phyloP scores from a whole-genome alignment of 1,140 invertebrate species.

The Philotrypesis tridentata region DNA sequence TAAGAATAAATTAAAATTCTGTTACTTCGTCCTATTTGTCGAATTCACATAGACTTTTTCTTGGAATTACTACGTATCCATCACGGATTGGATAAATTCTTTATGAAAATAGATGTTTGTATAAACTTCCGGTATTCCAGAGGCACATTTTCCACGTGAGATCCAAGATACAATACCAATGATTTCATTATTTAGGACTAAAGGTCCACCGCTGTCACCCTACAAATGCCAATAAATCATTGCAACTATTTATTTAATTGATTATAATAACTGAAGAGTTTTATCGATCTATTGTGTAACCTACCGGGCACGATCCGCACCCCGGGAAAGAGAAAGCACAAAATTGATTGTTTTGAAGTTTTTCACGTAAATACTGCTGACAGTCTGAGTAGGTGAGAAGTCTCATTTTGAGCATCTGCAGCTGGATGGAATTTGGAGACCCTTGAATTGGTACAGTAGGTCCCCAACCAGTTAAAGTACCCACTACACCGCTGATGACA shows the following conservation, averaged over 20 bases:
- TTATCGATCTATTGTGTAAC: neutral
- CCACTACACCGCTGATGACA: neutral
- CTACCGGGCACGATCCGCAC: neutral
- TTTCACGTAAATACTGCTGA: neutral
- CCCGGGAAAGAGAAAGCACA: neutral
- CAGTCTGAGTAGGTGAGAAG: neutral
- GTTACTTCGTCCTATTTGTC: no score
- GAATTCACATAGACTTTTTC: no score
- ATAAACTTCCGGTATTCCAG: neutral
- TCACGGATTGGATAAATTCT: neutral
- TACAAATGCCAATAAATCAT: neutral
- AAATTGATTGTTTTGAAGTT: neutral
- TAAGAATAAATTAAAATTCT: no score
- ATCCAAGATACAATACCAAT: slow-evolving; percentile 19
- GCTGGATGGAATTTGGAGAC: neutral
- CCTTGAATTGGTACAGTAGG: neutral
- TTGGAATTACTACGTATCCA: no score
- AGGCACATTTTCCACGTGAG: neutral
- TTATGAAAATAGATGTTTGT: neutral
- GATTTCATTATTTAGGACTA: neutral
- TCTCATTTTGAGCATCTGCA: slow-evolving; percentile 9
- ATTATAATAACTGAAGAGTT: no score
- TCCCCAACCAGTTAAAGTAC: neutral
- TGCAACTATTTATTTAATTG: no score
- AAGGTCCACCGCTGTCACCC: slow-evolving; percentile 12